Base-by-base conservation (phyloP, 2,797 vertebrate genomes). In the Melanogrammus aeglefinus region DNA sequence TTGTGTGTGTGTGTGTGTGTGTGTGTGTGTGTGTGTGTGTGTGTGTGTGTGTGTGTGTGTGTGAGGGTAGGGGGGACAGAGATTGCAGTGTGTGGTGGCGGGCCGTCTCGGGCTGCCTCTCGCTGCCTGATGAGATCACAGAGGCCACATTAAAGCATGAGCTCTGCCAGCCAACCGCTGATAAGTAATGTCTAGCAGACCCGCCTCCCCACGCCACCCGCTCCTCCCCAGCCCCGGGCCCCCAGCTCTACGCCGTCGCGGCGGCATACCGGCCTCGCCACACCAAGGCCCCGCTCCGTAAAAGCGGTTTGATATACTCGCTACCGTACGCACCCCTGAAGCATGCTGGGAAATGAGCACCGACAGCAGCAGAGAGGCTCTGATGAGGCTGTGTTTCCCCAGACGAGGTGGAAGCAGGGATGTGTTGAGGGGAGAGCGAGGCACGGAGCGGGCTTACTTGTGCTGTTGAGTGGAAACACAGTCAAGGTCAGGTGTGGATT, bases 121-220 rank as follows among this genome's bases (percentile, higher is more conserved):
- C n/a, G 57, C 57, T 24, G 57, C 57, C 12, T 24, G 21, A 9
- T 10, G 27, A 31, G 70, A 72, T 72, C 70, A 72, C 70, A 72
- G 70, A 31, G 31, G 70, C 70, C 70, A 72, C 70, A 72, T 31
- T 35, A 72, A 72, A 72, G 70, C 4, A 33, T 4, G n/a, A 14
- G 14, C 3, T 35, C 70, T 72, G 70, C 27, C 31, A 31, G 16
- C 31, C 70, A 72, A 16, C 27, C 70, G 16, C 27, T 35, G 70
- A 72, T 33, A 72, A 72, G 70, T 72, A 31, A 72, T 72, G 70
- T 72, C 70, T 35, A 66, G 63, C 63, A 66, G 63, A 12, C 63
- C 21, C 57, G 4, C 57, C 7, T 27, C 63, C 63, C 24, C 9
- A 24, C 63, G n/a, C 63, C 63, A n/a, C 18, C 8, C 63, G 6